Base-by-base conservation (phyloP, 2,888 invertebrate genomes). In the Leptura quadrifasciata region DNA sequence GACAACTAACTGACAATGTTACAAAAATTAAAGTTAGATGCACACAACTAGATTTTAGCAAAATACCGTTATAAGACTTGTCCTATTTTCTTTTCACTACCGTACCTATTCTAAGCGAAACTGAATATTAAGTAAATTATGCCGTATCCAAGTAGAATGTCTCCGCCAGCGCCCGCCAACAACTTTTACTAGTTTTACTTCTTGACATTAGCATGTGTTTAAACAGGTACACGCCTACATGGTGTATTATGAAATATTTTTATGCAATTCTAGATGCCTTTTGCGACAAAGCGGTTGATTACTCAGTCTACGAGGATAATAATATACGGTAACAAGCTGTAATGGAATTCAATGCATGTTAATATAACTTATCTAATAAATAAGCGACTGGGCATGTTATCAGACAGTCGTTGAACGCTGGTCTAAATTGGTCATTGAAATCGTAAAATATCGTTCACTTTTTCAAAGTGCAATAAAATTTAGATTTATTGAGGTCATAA, bases 401-500 rank as follows among this genome's bases (percentile, higher is more conserved):
- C 24, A 57, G 57, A 20, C 20, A 20, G 57, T 20, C 12, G 21
- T 12, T 39, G 39, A 39, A 39, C 39, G 15, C 3, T 57, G 10
- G 20, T 21, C 57, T 4, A 24, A 24, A 58, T 58, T n/a, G 10
- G 35, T 31, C 35, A 6, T 61, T 61, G n/a, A 12, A 47, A 35
- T 61, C 35, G 61, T 35, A 61, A 70, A 55, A 31, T 70, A 27
- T 17, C 4, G 47, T 57, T 58, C n/a, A 47, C 31, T 39, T 58
- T 39, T 20, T 20, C 20, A 58, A 57, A 31, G 2, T 27, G 69
- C 6, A 57, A 17, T 17, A 58, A n/a, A 9, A 18, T 15, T 65
- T 35, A 60, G 60, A 12, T 58, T 39, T 58, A 58, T 58, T 47
- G 70, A 35, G 35, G 39, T 60, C 58, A 15, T 55, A 70, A 58